Percentiles rank a stretch among this genome's conserved stretches.
Evolutionary conservation across 2,113 vertebrate species (phyloP).

Genomic region (Prolemur simus): DNA sequence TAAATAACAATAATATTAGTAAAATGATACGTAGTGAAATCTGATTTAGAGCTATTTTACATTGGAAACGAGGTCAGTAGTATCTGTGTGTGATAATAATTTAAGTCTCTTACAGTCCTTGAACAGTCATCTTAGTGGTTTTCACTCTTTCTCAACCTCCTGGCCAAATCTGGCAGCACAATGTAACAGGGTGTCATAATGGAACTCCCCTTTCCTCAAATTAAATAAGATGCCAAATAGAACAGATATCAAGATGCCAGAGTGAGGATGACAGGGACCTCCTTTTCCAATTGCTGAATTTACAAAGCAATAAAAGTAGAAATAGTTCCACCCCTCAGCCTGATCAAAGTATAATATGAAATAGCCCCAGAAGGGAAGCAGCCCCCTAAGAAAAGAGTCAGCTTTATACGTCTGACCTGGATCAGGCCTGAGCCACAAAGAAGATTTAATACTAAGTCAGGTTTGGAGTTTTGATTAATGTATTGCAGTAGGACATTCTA

Average conservation of each 20-base stretch:
- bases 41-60: not conserved
- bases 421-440: not conserved
- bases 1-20: not conserved
- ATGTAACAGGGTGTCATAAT: not conserved
- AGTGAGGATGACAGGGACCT: not conserved
- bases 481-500: not conserved
- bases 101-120: not conserved
- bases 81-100: not conserved
- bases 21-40: slow-evolving; percentile 6
- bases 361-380: not conserved
- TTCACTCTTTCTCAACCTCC: not conserved
- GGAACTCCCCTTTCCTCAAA: not conserved
- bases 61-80: not conserved
- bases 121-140: not conserved
- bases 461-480: not conserved
- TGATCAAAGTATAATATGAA: not conserved
- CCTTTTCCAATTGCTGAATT: not conserved
- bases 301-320: not conserved
- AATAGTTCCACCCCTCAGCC: not conserved
- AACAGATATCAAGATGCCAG: not conserved
- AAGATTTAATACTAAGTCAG: slow-evolving; percentile 20
- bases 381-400: not conserved
- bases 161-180: not conserved
- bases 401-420: not conserved
- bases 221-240: not conserved